phyloP scores from a whole-genome alignment of 2,113 vertebrate genomes.

The Albula glossodonta region DNA sequence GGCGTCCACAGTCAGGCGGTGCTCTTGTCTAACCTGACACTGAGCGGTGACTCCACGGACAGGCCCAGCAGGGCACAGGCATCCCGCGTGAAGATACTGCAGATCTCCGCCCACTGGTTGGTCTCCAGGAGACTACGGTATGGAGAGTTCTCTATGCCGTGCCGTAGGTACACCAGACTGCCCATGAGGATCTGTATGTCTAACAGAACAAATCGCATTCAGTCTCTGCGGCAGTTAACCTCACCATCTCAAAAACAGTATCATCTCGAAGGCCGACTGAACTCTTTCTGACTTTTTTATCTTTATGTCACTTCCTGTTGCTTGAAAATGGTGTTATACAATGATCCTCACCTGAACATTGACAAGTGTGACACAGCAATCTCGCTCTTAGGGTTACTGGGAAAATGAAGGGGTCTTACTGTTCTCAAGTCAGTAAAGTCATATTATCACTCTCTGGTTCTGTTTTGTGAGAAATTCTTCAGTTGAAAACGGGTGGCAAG shows the following conservation, averaged over 20 bases:
- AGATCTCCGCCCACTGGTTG: conserved; percentile 87
- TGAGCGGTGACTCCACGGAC: conserved; percentile 87
- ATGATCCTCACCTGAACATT: too few species aligned
- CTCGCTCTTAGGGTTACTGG: too few species aligned
- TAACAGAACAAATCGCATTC: conserved; percentile 37
- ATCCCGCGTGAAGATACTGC: conserved; percentile 85
- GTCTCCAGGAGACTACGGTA: conserved; percentile 83
- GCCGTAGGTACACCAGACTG: conserved; percentile 85
- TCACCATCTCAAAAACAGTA: background rate
- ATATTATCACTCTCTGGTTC: too few species aligned
- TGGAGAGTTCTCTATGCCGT: conserved; percentile 87
- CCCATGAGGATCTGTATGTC: conserved; percentile 93
- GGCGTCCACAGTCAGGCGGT: background rate
- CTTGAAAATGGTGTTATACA: too few species aligned
- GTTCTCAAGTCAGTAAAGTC: too few species aligned
- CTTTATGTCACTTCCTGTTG: too few species aligned
- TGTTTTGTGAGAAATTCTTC: too few species aligned
- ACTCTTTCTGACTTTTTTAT: too few species aligned
- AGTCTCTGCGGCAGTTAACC: background rate
- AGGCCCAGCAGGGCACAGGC: conserved; percentile 85
- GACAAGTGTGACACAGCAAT: too few species aligned
- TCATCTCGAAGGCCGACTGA: background rate
- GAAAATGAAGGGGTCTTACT: too few species aligned
- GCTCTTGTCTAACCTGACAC: conserved; percentile 78
- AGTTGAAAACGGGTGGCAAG: too few species aligned